A percentile compares a stretch with the other conserved stretches of the same genome.
Evolutionary conservation across 1,140 invertebrate genomes (phyloP).

Genomic region (Hyphantria cunea): DNA sequence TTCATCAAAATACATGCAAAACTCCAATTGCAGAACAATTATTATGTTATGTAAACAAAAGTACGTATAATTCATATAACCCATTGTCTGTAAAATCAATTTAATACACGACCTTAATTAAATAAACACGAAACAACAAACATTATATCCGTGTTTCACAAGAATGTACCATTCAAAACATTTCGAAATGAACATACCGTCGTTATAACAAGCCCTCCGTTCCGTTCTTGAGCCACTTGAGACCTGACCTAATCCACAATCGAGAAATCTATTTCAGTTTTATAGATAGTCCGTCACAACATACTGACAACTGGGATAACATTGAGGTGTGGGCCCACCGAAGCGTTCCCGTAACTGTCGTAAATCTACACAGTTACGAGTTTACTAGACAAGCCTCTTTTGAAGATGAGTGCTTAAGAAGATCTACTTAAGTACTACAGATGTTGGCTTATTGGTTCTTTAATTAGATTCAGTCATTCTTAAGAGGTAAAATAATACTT

Average conservation of each 20-base stretch:
- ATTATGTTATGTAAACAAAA: neutral
- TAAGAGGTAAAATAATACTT: too few species aligned
- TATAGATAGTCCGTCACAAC: slow-evolving; percentile 13
- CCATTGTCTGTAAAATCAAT: too few species aligned
- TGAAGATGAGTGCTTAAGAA: slow-evolving; percentile 19
- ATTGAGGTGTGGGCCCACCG: slow-evolving; percentile 25
- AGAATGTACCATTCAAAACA: neutral
- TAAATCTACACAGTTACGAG: slow-evolving; percentile 1
- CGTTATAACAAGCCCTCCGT: neutral
- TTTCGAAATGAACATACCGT: neutral
- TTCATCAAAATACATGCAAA: neutral
- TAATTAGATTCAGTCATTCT: neutral
- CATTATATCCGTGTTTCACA: neutral
- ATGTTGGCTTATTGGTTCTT: neutral
- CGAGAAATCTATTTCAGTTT: slow-evolving; percentile 16
- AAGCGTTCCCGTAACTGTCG: slow-evolving; percentile 12
- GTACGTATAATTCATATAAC: too few species aligned
- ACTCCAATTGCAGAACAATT: neutral
- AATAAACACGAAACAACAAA: neutral
- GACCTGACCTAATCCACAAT: slow-evolving; percentile 18
- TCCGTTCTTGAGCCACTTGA: slow-evolving; percentile 11
- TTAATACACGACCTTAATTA: neutral
- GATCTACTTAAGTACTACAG: slow-evolving; percentile 8
- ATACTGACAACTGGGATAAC: slow-evolving; percentile 23
- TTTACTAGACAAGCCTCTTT: slow-evolving; percentile 5